Evolutionary conservation across 2,113 vertebrate species (phyloP).

Genomic region (Albula glossodonta): DNA sequence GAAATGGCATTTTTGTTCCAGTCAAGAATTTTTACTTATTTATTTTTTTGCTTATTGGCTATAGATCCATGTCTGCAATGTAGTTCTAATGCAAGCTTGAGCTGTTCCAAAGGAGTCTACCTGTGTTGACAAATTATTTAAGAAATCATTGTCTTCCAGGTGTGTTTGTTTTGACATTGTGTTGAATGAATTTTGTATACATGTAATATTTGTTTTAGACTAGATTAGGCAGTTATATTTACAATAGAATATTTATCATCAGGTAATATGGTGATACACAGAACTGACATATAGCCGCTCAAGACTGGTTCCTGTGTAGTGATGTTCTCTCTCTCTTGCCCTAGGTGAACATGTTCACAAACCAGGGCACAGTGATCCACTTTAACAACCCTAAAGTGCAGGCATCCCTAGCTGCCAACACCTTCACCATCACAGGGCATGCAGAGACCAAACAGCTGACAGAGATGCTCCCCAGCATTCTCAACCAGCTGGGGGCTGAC

Average conservation of each 20-base stretch:
- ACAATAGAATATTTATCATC: background rate
- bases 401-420: constrained; percentile 95
- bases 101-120: no score
- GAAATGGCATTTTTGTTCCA: background rate
- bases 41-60: no score
- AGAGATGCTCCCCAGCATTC: constrained; percentile 96
- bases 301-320: background rate
- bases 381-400: constrained; percentile 99
- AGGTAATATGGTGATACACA: background rate
- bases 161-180: background rate
- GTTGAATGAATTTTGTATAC: background rate
- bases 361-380: constrained; percentile 97
- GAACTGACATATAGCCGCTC: background rate
- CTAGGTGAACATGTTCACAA: constrained; percentile 99
- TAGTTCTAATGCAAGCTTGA: no score
- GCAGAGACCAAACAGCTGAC: constrained; percentile 98
- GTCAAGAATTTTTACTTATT: no score
- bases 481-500: constrained; percentile 96
- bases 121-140: no score
- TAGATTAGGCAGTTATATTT: background rate
- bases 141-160: background rate
- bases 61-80: no score
- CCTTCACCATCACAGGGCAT: constrained; percentile 96
- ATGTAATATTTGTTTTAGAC: background rate
- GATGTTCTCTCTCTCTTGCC: background rate